Evolutionary conservation across 1,140 invertebrate genomes (phyloP).

Genomic region (Onthophagus taurus): DNA sequence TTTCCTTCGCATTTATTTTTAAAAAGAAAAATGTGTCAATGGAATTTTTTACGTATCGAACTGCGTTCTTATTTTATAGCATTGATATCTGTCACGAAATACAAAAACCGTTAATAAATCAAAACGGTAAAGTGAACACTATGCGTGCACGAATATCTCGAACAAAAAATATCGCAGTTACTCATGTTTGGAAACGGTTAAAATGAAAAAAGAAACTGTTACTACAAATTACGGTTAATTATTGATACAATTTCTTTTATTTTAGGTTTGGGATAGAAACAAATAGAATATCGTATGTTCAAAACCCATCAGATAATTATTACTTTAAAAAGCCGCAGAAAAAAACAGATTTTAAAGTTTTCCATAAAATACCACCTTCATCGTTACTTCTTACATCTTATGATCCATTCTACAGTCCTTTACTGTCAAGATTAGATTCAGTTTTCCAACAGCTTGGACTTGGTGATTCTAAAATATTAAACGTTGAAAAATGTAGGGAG

Average conservation of each 20-base stretch:
- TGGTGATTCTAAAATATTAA: slow-evolving; percentile 37
- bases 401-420: slow-evolving; percentile 76
- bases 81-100: too few relatives aligned
- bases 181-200: too few relatives aligned
- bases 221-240: too few relatives aligned
- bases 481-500: slow-evolving; percentile 64
- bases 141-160: too few relatives aligned
- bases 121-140: too few relatives aligned
- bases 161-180: too few relatives aligned
- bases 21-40: too few relatives aligned
- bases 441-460: slow-evolving; percentile 68
- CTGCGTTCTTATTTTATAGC: too few relatives aligned
- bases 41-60: too few relatives aligned
- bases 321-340: slow-evolving; percentile 37
- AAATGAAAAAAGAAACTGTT: too few relatives aligned
- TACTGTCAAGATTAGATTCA: slow-evolving; percentile 68
- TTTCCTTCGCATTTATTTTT: too few relatives aligned
- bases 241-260: slow-evolving; percentile 20
- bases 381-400: slow-evolving; percentile 73
- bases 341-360: slow-evolving; percentile 48
- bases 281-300: slow-evolving; percentile 38
- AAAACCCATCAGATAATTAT: slow-evolving; percentile 42
- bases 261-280: slow-evolving; percentile 42
- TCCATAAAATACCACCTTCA: slow-evolving; percentile 74
- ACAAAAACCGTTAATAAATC: too few relatives aligned